phyloP scores from a whole-genome alignment of 2,797 vertebrate species.

The Anabacerthia variegaticeps region DNA sequence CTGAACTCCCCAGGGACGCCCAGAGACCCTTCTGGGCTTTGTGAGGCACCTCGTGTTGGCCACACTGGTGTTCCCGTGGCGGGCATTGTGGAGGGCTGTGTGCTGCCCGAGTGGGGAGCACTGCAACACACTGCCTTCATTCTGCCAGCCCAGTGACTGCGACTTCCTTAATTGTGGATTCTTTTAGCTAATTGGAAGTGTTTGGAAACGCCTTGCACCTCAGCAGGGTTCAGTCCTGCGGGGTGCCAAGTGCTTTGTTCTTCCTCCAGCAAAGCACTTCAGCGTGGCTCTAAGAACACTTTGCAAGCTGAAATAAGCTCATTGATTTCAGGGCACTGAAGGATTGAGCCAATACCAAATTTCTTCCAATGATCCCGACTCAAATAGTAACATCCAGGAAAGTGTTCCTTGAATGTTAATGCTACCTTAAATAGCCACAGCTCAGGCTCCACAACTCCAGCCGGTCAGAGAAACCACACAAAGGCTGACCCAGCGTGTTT shows the following conservation, averaged over 20 bases:
- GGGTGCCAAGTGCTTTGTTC: constrained; percentile 45
- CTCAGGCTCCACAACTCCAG: neutral
- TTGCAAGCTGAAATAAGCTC: neutral
- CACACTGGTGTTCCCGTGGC: rapidly evolving
- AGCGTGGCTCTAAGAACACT: neutral
- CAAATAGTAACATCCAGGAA: neutral
- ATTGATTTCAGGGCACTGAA: neutral
- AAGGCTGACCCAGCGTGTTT: neutral
- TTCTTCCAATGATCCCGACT: neutral
- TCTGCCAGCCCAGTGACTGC: neutral
- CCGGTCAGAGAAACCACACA: no score
- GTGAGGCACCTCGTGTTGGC: neutral
- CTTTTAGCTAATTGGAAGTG: constrained; percentile 3
- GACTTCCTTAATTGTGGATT: constrained; percentile 26
- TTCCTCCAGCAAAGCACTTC: constrained; percentile 13
- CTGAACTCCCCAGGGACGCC: rapidly evolving
- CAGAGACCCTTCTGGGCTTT: rapidly evolving
- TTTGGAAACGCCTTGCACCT: constrained; percentile 14
- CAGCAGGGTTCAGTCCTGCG: constrained; percentile 5
- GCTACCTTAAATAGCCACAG: neutral
- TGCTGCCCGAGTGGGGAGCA: neutral
- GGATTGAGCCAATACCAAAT: neutral
- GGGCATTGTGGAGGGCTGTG: neutral
- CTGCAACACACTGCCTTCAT: neutral
- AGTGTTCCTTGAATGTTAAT: neutral